Evolutionary conservation across 2,797 vertebrate genomes (phyloP).

Genomic region (Alauda arvensis): DNA sequence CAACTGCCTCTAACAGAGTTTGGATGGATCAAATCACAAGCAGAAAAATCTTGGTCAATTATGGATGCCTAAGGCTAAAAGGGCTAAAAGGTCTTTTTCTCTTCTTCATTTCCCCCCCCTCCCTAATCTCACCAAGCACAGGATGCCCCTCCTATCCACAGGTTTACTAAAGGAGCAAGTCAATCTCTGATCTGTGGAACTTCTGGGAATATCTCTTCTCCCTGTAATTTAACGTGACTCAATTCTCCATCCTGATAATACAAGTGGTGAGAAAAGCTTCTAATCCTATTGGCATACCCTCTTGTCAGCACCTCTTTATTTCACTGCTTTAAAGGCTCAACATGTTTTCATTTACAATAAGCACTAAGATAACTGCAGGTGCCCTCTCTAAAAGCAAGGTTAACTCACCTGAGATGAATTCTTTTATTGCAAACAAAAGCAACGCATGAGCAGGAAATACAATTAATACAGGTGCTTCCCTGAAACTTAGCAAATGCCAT

Average conservation of each 20-base stretch:
- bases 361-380: conserved; percentile 77
- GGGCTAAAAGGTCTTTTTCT: conserved; percentile 41
- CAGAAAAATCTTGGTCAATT: conserved; percentile 77
- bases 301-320: conserved; percentile 82
- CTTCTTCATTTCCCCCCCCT: neutral
- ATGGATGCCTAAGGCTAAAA: conserved; percentile 69
- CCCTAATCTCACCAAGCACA: conserved; percentile 12
- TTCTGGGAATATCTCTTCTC: conserved; percentile 74
- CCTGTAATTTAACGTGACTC: conserved; percentile 79
- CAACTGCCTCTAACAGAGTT: conserved; percentile 75
- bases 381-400: conserved; percentile 79
- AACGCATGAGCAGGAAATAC: conserved; percentile 72
- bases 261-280: conserved; percentile 72
- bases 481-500: conserved; percentile 68
- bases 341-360: conserved; percentile 81
- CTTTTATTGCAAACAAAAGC: conserved; percentile 78
- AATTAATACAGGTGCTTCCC: conserved; percentile 81
- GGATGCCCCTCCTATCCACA: conserved; percentile 54
- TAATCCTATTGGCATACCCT: conserved; percentile 78
- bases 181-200: conserved; percentile 73
- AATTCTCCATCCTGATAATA: conserved; percentile 71
- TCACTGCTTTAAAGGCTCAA: conserved; percentile 78
- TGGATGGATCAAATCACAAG: conserved; percentile 80
- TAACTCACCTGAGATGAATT: conserved; percentile 82
- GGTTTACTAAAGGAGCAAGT: conserved; percentile 63